phyloP scores from a whole-genome alignment of 2,113 vertebrate genomes.

The Oxygymnocypris stewartii region DNA sequence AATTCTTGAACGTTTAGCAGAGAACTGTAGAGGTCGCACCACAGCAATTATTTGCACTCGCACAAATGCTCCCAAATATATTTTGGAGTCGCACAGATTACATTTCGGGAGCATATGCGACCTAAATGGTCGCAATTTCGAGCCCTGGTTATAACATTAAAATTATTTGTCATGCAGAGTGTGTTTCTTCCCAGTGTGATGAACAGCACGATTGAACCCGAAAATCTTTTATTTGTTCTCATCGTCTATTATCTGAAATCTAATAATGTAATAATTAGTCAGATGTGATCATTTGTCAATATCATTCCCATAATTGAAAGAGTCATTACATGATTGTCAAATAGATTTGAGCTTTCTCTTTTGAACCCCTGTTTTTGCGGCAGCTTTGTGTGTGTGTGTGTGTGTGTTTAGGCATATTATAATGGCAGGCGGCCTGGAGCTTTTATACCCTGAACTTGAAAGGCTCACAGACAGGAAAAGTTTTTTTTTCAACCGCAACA shows the following conservation, averaged over 20 bases:
- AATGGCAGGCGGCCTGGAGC: conserved; percentile 65
- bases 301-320: not conserved
- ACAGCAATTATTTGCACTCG: no score
- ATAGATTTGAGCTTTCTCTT: conserved; percentile 1
- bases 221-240: not conserved
- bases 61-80: no score
- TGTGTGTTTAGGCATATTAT: conserved; percentile 52
- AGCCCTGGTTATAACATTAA: no score
- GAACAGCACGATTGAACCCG: not conserved
- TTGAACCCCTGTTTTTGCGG: not conserved
- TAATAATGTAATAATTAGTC: conserved; percentile 11
- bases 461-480: conserved; percentile 51
- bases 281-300: conserved; percentile 4
- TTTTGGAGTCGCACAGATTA: no score
- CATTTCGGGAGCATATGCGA: no score
- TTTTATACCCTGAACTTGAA: conserved; percentile 66
- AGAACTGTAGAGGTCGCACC: no score
- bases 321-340: conserved; percentile 7
- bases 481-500: conserved; percentile 53
- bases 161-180: not conserved
- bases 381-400: conserved; percentile 1
- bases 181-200: not conserved
- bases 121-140: no score
- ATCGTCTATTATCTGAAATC: not conserved
- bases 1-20: no score